Evolutionary conservation across 2,888 invertebrate species (phyloP).

Genomic region (Apocheima hispidaria): DNA sequence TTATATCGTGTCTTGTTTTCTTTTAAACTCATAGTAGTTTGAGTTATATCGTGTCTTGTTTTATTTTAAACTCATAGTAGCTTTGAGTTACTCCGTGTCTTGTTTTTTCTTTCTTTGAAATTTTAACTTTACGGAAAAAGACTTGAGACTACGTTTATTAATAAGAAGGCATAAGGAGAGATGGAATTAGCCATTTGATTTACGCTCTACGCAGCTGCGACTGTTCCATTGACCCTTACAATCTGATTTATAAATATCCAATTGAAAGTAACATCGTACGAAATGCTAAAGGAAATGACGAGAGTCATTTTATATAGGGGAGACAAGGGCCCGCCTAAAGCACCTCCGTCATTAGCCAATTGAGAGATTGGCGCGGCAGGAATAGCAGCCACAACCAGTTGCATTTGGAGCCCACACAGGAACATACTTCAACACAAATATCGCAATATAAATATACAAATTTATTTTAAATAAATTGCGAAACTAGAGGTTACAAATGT

Average conservation of each 20-base stretch:
- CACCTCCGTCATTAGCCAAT: constrained; percentile 80
- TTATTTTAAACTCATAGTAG: too few relatives aligned
- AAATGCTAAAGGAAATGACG: constrained; percentile 74
- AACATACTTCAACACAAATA: constrained; percentile 50
- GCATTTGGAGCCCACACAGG: constrained; percentile 58
- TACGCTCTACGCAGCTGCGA: constrained; percentile 13
- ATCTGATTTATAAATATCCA: constrained; percentile 34
- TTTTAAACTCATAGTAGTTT: too few relatives aligned
- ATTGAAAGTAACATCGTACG: constrained; percentile 57
- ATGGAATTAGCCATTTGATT: neutral
- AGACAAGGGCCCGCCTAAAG: constrained; percentile 77
- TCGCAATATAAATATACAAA: constrained; percentile 12
- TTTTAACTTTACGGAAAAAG: too few relatives aligned
- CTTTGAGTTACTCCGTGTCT: too few relatives aligned
- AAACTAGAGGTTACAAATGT: constrained; percentile 54
- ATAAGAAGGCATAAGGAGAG: too few relatives aligned
- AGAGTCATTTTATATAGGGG: constrained; percentile 66
- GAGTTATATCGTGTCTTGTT: too few relatives aligned
- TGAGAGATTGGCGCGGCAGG: constrained; percentile 75
- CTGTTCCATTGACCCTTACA: constrained; percentile 39
- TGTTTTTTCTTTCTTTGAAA: too few relatives aligned
- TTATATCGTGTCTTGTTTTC: too few relatives aligned
- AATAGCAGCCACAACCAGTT: constrained; percentile 63
- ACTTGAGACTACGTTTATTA: too few relatives aligned
- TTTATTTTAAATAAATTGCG: neutral